Percentiles rank a stretch among this genome's conserved stretches.
phyloP scores from a whole-genome alignment of 1,140 invertebrate genomes.

The Tachypleus tridentatus region DNA sequence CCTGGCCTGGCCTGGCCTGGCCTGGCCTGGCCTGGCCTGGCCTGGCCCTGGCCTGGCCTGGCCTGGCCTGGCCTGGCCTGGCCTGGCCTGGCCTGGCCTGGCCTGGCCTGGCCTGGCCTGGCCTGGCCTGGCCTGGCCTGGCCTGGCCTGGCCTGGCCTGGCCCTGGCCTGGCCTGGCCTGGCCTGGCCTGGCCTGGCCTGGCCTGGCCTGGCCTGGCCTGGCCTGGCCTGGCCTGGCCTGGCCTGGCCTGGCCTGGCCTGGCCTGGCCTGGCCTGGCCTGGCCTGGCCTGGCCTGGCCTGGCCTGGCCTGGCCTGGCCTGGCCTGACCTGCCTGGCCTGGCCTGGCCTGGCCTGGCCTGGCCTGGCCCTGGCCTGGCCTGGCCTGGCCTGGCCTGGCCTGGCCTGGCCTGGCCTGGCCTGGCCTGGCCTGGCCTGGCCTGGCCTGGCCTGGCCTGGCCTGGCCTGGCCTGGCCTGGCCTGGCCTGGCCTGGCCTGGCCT shows the following conservation, averaged over 20 bases:
- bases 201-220: constrained; percentile 24
- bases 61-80: constrained; percentile 18
- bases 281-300: constrained; percentile 23
- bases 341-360: constrained; percentile 24
- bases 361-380: too few relatives aligned
- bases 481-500: constrained; percentile 20
- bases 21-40: constrained; percentile 18
- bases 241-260: constrained; percentile 25
- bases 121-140: constrained; percentile 22
- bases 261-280: constrained; percentile 21
- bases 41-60: too few relatives aligned
- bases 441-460: constrained; percentile 22
- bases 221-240: constrained; percentile 23
- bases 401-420: constrained; percentile 26
- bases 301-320: constrained; percentile 25
- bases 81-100: constrained; percentile 19
- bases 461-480: constrained; percentile 25
- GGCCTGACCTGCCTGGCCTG: too few relatives aligned
- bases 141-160: constrained; percentile 26
- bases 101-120: constrained; percentile 26
- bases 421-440: constrained; percentile 26
- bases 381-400: constrained; percentile 24
- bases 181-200: constrained; percentile 25
- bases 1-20: constrained; percentile 25
- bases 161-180: constrained; percentile 25